These are phyloP conservation scores for Merodon equestris DNA, from an alignment of 2,888 invertebrate genomes.

Conservation along the genomic window DNA sequence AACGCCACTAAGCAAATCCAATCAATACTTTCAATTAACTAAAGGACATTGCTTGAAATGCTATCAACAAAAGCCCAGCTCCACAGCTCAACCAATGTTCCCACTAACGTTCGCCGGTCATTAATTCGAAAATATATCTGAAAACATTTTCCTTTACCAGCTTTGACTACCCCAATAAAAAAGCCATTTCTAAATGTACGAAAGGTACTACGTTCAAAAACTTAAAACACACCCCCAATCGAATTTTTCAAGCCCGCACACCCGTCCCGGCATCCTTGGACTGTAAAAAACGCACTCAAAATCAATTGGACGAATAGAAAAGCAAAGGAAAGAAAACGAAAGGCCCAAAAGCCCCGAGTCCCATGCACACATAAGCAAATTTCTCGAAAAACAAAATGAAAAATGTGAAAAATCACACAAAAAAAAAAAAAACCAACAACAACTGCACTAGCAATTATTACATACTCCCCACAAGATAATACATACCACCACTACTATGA, in stretches of 20 bases:
- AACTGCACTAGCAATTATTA: constrained; percentile 60
- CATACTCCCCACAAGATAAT: constrained; percentile 48
- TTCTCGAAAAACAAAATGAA: constrained; percentile 31
- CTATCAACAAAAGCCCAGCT: no score
- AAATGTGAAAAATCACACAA: constrained; percentile 45
- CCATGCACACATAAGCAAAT: constrained; percentile 24
- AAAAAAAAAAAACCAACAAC: constrained; percentile 14
- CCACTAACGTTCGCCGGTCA: not conserved
- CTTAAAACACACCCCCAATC: constrained; percentile 66
- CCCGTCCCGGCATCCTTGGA: constrained; percentile 12
- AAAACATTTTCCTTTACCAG: not conserved
- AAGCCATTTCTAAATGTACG: no score
- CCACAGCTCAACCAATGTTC: not conserved
- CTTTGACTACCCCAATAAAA: not conserved
- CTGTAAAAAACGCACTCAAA: constrained; percentile 56
- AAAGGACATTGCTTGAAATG: no score
- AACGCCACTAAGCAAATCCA: no score
- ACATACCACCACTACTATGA: constrained; percentile 29
- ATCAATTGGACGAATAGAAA: constrained; percentile 65
- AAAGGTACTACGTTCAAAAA: no score
- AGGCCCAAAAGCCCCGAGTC: not conserved
- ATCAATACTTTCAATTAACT: no score
- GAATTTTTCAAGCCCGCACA: constrained; percentile 35
- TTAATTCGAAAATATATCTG: constrained; percentile 1
- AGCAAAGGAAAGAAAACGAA: constrained; percentile 28